A percentile compares a stretch with the other conserved stretches of the same genome.
Conservation (phyloP, 2,888 invertebrate species). For the Polydrusus cervinus region DNA sequence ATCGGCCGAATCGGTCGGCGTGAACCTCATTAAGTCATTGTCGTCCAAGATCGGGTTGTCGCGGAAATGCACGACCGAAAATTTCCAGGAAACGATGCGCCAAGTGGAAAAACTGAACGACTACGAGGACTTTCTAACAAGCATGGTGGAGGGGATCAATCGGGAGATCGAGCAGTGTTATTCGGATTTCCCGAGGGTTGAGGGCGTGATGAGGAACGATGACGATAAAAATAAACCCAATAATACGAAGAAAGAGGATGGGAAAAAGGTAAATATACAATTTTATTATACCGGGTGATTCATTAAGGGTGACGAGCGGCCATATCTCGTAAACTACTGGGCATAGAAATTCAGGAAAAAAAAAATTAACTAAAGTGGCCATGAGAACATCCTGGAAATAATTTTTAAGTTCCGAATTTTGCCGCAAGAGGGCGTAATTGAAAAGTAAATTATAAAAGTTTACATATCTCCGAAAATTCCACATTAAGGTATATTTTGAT, state of each 20-base stretch:
- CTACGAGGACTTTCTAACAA: constrained; percentile 51
- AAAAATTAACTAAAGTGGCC: too few relatives aligned
- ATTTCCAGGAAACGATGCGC: constrained; percentile 41
- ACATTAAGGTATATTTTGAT: too few relatives aligned
- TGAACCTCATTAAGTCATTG: constrained; percentile 23
- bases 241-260: neutral
- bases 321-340: too few relatives aligned
- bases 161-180: constrained; percentile 55
- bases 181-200: neutral
- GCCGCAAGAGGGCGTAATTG: too few relatives aligned
- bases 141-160: constrained; percentile 55
- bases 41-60: constrained; percentile 16
- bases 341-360: too few relatives aligned
- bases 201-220: neutral
- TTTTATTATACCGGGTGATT: too few relatives aligned
- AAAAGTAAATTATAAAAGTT: too few relatives aligned
- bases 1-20: constrained; percentile 37
- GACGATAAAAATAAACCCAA: neutral
- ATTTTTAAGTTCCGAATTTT: too few relatives aligned
- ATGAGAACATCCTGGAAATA: too few relatives aligned
- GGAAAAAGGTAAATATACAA: neutral
- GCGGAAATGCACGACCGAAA: constrained; percentile 38
- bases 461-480: too few relatives aligned
- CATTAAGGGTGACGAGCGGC: too few relatives aligned
- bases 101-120: constrained; percentile 48